Evolutionary conservation across 2,888 invertebrate genomes (phyloP).

Genomic region (Cerastoderma edule): DNA sequence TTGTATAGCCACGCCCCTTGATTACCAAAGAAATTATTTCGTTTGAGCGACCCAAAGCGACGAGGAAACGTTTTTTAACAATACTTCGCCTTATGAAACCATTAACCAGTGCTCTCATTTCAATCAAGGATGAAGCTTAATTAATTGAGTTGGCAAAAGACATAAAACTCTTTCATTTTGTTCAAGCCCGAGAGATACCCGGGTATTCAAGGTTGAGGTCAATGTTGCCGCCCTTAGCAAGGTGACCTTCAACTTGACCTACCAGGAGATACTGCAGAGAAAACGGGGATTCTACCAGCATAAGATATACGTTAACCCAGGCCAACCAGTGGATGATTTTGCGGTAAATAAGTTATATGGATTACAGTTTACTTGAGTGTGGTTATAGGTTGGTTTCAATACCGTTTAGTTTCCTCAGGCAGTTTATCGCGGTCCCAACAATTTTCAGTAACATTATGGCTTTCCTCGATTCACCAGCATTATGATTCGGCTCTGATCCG

Average conservation of each 20-base stretch:
- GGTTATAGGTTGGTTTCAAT: too few species aligned
- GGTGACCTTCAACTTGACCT: conserved; percentile 89
- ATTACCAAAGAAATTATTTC: too few species aligned
- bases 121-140: neutral
- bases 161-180: neutral
- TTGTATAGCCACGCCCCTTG: too few species aligned
- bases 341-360: conserved; percentile 80
- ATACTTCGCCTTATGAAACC: too few species aligned
- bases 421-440: too few species aligned
- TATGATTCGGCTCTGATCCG: too few species aligned
- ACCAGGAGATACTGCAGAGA: conserved; percentile 89
- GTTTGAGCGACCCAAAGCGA: too few species aligned
- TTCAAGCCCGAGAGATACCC: conserved; percentile 73
- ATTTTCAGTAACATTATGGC: too few species aligned
- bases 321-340: conserved; percentile 87
- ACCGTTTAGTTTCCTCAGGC: too few species aligned
- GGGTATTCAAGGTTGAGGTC: conserved; percentile 84
- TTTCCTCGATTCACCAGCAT: too few species aligned
- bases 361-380: too few species aligned
- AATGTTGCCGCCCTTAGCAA: conserved; percentile 88
- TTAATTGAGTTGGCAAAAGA: neutral
- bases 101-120: neutral
- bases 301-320: conserved; percentile 88
- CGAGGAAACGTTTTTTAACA: too few species aligned
- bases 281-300: conserved; percentile 87